Evolutionary conservation across 1,140 invertebrate species (phyloP).

Genomic region (Eriosoma lanigerum): DNA sequence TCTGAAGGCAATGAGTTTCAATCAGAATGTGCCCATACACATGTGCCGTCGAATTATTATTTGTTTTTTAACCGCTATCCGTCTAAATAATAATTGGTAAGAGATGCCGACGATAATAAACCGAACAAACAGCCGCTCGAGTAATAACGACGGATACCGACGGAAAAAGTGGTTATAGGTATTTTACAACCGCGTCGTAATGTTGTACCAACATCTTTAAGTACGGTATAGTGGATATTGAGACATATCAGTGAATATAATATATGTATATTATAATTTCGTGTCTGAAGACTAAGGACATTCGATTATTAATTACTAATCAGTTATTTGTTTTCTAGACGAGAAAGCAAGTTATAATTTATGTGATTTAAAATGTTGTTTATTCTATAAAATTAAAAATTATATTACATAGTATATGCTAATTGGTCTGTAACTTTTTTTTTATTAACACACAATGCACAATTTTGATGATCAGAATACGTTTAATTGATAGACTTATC

Average conservation of each 20-base stretch:
- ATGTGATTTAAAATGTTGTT: too few relatives aligned
- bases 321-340: too few relatives aligned
- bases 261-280: background rate
- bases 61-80: conserved; percentile 13
- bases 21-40: background rate
- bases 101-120: conserved; percentile 32
- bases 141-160: background rate
- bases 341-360: too few relatives aligned
- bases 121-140: background rate
- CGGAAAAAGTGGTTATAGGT: background rate
- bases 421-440: too few relatives aligned
- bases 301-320: background rate
- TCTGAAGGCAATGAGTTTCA: background rate
- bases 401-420: too few relatives aligned
- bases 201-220: background rate
- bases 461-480: too few relatives aligned
- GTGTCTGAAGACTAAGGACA: background rate
- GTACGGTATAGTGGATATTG: background rate
- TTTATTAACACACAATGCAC: too few relatives aligned
- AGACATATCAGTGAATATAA: background rate
- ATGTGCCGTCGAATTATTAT: conserved; percentile 3
- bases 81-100: conserved; percentile 9
- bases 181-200: conserved; percentile 4
- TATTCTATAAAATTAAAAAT: too few relatives aligned
- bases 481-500: too few relatives aligned